Evolutionary conservation across 2,113 vertebrate species (phyloP).

Genomic region (Conger conger): DNA sequence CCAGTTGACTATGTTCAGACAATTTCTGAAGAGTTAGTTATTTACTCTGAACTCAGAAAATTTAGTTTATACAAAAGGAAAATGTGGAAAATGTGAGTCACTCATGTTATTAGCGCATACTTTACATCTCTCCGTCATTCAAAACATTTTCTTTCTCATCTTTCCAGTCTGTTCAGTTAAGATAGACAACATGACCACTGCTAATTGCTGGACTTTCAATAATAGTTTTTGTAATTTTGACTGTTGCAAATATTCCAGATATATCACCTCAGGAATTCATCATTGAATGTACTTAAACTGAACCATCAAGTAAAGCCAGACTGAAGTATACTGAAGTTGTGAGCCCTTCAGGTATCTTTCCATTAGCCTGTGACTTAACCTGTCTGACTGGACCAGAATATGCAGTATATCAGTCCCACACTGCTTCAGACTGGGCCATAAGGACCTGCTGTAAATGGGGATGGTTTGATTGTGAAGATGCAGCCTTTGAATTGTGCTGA

Average conservation of each 20-base stretch:
- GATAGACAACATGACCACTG: slow-evolving; percentile 1
- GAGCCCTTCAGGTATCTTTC: not conserved
- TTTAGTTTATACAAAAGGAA: not conserved
- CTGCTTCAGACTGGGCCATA: not conserved
- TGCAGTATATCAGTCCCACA: not conserved
- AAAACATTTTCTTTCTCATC: not conserved
- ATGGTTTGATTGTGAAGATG: not conserved
- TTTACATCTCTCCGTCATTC: not conserved
- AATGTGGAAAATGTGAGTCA: not conserved
- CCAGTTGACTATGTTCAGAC: not conserved
- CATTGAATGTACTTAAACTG: not conserved
- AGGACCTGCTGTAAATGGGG: no score
- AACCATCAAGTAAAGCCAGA: not conserved
- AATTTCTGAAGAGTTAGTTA: not conserved
- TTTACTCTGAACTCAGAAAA: not conserved
- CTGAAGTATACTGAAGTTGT: not conserved
- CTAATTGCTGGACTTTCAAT: not conserved
- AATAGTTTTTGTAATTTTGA: not conserved
- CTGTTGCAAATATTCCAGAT: not conserved
- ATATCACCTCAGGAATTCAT: not conserved
- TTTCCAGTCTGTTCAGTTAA: not conserved
- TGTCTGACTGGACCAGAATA: not conserved
- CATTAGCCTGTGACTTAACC: not conserved
- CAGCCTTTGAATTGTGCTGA: not conserved
- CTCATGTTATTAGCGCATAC: not conserved